Base-by-base conservation (phyloP, 1,140 invertebrate species). In the Drosophila tristis region DNA sequence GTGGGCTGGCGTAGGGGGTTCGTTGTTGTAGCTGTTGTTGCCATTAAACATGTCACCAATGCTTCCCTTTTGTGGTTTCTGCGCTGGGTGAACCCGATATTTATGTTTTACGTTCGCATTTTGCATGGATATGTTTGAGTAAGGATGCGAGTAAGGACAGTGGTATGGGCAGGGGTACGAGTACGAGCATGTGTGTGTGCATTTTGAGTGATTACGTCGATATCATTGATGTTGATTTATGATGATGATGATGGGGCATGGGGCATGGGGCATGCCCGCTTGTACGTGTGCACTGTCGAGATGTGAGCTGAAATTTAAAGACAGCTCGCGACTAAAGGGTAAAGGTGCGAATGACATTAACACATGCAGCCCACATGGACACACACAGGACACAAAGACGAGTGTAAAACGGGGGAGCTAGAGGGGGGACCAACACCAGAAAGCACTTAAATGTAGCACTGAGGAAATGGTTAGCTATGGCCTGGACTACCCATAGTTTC, bases 181-280 rank as follows among this genome's bases (percentile, higher is more conserved):
- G 48, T 35, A 25, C 31, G 23, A 35, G 39, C 65, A 55, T 50
- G 53, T 54, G 45, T 73, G 63, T 73, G 63, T 55, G 60, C 67
- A 71, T 84, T 89, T 89, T 87, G 82, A 87, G 84, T 87, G 82
- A 87, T 87, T 87, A 87, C 86, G 84, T 89, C 84, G 82, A 89
- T 89, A 89, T 79, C 84, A 89, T 87, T 89, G 82, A 87, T 89
- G 82, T 89, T 87, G 82, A 87, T 87, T 87, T 82, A 87, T 87
- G 79, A 77, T 87, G 82, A 87, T 87, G 82, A 79, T 67, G 49
- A 29, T 15, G 60, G 16, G 16, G 16, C n/a, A n/a, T n/a, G 16
- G 20, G 39, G 55, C 8, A 31, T 31, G 31, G 31, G 31, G 0
- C 4, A 74, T 72, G 62, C 54, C 35, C 39, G 42, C 1, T 20